phyloP scores from a whole-genome alignment of 2,113 vertebrate species.

The Cochlearius cochlearius region DNA sequence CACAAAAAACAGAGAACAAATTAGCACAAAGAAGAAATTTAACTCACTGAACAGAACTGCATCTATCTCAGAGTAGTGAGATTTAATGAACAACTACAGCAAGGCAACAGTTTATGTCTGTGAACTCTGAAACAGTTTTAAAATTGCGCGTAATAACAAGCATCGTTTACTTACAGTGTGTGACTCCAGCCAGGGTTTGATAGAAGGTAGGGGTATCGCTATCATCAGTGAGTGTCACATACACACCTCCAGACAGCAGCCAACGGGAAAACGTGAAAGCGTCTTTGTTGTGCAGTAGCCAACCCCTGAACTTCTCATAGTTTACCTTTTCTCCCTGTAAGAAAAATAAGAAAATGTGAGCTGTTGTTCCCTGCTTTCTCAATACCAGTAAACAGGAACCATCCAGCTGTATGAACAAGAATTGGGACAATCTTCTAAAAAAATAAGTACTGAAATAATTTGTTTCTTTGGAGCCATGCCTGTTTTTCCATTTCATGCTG shows the following conservation, averaged over 20 bases:
- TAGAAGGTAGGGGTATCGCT: constrained; percentile 99
- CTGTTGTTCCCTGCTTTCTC: not conserved
- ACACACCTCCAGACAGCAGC: constrained; percentile 94
- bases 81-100: accelerated
- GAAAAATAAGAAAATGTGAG: not conserved
- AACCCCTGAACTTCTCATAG: constrained; percentile 95
- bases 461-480: not conserved
- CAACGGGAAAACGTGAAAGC: constrained; percentile 96
- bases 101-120: not conserved
- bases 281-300: constrained; percentile 96
- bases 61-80: not conserved
- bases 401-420: not conserved
- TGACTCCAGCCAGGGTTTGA: constrained; percentile 97
- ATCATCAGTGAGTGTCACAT: constrained; percentile 95
- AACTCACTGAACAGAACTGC: not conserved
- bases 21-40: not conserved
- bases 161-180: constrained; percentile 86
- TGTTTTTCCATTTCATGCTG: not conserved
- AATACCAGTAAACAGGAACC: not conserved
- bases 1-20: not conserved
- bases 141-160: not conserved
- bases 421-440: not conserved
- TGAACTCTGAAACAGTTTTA: not conserved
- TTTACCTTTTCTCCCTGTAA: constrained; percentile 94
- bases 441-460: not conserved